Evolutionary conservation across 2,888 invertebrate genomes (phyloP), one percentile per base, ranked within the genome.

Genomic region (Tetanocera ferruginea): DNA sequence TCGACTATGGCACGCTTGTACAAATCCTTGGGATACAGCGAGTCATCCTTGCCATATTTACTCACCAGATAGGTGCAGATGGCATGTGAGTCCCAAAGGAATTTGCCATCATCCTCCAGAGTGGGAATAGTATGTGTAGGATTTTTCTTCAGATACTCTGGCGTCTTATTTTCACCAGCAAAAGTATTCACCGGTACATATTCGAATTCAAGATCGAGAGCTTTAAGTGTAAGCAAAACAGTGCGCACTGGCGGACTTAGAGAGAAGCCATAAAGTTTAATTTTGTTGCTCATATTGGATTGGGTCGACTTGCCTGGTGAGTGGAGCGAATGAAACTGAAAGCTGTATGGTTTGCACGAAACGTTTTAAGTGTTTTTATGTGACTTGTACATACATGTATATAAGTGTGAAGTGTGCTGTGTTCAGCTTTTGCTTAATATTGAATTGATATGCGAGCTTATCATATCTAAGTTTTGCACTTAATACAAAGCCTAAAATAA

Each of bases 51-150:
- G 4, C 79, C 87, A 74, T 83, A 86, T 80, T 84, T 85, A 2
- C 79, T 73, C 19, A 84, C 83, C 66, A 86, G 70, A 79, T 86
- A 86, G 9, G 85, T 81, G 34, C 78, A 77, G 19, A 86, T 86
- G 6, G 86, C 86, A 79, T 86, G 86, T 31, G 86, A 85, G 5
- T 86, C 85, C 80, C 84, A 83, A 34, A 86, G 76, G 11, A 55
- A 80, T 11, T 80, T 77, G 0, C 81, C 85, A 34, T 82, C 81
- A 76, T 82, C 37, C 11, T 86, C 86, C 60, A 89, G 74, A 9
- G 84, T 78, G 9, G 89, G 89, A 8, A 89, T 83, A 1, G 87
- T 87, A 43, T 86, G 87, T 74, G 86, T 86, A 0, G 87, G 89
- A 82, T 89, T 89, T 78, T 85, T 89, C 70, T 86, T 81, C 2